Evolutionary conservation across 2,888 invertebrate genomes (phyloP), one percentile per base, ranked within the genome.

Genomic region (Pristionchus japonicus): DNA sequence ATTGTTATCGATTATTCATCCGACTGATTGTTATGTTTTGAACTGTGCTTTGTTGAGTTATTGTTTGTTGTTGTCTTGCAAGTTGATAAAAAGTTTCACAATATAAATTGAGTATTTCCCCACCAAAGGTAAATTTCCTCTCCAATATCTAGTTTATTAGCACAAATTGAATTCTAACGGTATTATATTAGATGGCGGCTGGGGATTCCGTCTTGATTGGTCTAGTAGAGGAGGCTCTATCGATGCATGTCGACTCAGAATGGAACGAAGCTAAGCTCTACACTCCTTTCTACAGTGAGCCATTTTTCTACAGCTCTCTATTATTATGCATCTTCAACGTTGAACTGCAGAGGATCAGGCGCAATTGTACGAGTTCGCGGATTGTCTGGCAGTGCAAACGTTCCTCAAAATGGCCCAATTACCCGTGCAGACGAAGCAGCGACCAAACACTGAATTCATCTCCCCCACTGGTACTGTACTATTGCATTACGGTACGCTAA

Each of bases 361-460:
- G 90, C 95, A 98, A 49, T 95, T 99, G 83, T 97, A 98, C 3
- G 98, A 99, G 95, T 97, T 97, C 95, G 98, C 98, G 20, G 97
- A 97, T 94, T 98, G 98, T 93, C 95, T 98, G 31, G 97, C 98
- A 3, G 97, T 98, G 0, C 97, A 98, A 95, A 97, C 98, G 0
- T 98, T 97, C 94, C 95, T 99, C 37, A 97, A 97, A 95, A 98
- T 99, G 97, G 97, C 97, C 94, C 96, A 96, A 88, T 96, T 99
- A 0, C 96, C 97, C 0, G 98, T 97, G 95, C 96, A 96, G 92
- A 96, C 97, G 9, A 97, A 97, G 91, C 96, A 97, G 93, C 96
- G 97, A 90, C 96, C 97, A 93, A 99, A 99, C 95, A 98, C 98
- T 0, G 98, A 98, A 94, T 97, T 97, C 94, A 98, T 99, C 97